Evolutionary conservation across 2,797 vertebrate genomes (phyloP).

Genomic region (Hirundo rustica): DNA sequence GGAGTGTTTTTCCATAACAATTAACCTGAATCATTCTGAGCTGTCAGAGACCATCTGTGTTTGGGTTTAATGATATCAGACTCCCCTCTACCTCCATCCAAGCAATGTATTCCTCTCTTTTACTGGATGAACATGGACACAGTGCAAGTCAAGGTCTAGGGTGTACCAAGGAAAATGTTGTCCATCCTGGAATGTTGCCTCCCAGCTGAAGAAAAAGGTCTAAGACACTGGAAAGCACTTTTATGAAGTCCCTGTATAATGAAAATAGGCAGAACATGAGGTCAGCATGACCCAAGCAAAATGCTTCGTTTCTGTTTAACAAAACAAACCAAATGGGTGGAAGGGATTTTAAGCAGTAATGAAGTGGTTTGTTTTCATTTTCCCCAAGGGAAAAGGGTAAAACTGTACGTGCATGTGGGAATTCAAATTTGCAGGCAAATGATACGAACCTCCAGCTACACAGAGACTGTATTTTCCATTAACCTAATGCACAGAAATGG

Average conservation of each 20-base stretch:
- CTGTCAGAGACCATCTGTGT: not conserved
- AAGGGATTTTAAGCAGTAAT: not conserved
- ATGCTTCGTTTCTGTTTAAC: not conserved
- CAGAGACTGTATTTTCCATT: not conserved
- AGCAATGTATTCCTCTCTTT: not conserved
- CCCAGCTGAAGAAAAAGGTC: not conserved
- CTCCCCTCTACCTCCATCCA: not conserved
- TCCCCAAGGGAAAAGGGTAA: not conserved
- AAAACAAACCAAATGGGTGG: slow-evolving; percentile 10
- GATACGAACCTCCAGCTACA: not conserved
- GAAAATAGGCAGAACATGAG: not conserved
- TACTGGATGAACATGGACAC: not conserved
- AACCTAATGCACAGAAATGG: not conserved
- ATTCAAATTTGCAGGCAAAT: not conserved
- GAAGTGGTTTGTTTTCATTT: not conserved
- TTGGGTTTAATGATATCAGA: not conserved
- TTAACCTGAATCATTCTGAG: not conserved
- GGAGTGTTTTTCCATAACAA: not conserved
- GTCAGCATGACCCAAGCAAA: slow-evolving; percentile 14
- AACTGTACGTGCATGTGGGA: not conserved
- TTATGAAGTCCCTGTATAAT: not conserved
- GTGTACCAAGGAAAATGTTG: not conserved
- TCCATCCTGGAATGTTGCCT: not conserved
- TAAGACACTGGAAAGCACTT: not conserved
- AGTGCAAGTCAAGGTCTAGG: not conserved